These are phyloP conservation scores for Scytalopus superciliaris DNA, from an alignment of 2,113 vertebrate genomes.

Conservation along the genomic window DNA sequence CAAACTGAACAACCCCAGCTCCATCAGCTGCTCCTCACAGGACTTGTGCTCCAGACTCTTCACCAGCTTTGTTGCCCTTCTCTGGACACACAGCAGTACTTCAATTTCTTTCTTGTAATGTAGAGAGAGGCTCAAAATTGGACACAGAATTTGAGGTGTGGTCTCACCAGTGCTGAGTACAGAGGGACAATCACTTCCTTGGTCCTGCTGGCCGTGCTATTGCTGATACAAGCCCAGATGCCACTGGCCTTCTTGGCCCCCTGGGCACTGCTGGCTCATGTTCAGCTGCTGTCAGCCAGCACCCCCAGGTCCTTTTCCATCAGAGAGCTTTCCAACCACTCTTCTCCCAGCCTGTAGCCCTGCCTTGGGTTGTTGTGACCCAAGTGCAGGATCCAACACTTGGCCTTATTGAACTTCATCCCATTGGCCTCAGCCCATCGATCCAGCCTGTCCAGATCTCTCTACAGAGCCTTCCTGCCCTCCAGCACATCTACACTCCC, in stretches of 20 bases:
- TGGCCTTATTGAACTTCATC: background rate
- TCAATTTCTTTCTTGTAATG: background rate
- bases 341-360: too few species aligned
- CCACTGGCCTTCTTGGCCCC: background rate
- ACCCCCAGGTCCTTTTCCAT: background rate
- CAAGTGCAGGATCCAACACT: background rate
- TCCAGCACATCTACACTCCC: background rate
- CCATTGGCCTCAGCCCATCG: background rate
- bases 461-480: background rate
- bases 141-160: background rate
- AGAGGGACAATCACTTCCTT: background rate
- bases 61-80: background rate
- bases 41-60: background rate
- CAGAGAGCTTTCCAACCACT: background rate
- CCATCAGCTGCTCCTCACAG: background rate
- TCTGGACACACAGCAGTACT: background rate
- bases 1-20: background rate
- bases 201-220: background rate
- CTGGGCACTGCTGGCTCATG: background rate
- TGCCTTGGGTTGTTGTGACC: background rate
- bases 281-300: background rate
- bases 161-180: rapidly evolving
- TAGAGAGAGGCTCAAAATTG: background rate
- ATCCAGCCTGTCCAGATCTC: background rate
- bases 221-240: background rate